Conservation (phyloP, 2,797 vertebrate genomes). For the Poeciliopsis gracilis region DNA sequence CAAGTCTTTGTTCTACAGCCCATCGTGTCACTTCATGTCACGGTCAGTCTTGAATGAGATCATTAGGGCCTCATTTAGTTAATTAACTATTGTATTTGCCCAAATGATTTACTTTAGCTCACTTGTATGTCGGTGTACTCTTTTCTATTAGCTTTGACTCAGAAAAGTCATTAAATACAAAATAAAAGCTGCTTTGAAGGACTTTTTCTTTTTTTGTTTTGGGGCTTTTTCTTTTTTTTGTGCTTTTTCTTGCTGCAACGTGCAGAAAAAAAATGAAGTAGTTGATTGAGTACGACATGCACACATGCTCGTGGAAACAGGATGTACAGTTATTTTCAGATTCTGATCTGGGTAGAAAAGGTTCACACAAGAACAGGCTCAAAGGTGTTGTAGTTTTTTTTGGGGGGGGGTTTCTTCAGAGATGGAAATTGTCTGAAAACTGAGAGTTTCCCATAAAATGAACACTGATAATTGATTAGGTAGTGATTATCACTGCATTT, state of each 20-base stretch:
- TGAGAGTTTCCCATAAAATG: neutral
- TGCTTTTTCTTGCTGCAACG: neutral
- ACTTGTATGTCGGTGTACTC: neutral
- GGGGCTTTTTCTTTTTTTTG: neutral
- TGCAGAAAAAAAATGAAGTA: neutral
- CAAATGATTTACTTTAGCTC: slow-evolving; percentile 3
- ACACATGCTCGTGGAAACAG: neutral
- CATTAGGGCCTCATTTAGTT: neutral
- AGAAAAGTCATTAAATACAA: slow-evolving; percentile 14
- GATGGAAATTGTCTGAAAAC: slow-evolving; percentile 6
- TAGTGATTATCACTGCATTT: neutral
- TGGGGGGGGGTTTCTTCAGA: neutral
- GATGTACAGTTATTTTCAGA: neutral
- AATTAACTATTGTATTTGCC: slow-evolving; percentile 1
- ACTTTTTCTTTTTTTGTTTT: slow-evolving; percentile 1
- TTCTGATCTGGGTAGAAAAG: slow-evolving; percentile 2
- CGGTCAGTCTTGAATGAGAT: slow-evolving; percentile 3
- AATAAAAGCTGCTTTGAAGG: slow-evolving; percentile 12
- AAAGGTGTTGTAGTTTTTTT: neutral
- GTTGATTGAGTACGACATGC: neutral
- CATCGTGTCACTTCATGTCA: slow-evolving; percentile 9
- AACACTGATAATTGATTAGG: neutral
- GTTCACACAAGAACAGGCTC: slow-evolving; percentile 7
- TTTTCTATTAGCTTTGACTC: slow-evolving; percentile 20
- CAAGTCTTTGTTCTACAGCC: neutral